Base-by-base conservation (phyloP, 2,797 vertebrate species). In the Gallirallus australis region DNA sequence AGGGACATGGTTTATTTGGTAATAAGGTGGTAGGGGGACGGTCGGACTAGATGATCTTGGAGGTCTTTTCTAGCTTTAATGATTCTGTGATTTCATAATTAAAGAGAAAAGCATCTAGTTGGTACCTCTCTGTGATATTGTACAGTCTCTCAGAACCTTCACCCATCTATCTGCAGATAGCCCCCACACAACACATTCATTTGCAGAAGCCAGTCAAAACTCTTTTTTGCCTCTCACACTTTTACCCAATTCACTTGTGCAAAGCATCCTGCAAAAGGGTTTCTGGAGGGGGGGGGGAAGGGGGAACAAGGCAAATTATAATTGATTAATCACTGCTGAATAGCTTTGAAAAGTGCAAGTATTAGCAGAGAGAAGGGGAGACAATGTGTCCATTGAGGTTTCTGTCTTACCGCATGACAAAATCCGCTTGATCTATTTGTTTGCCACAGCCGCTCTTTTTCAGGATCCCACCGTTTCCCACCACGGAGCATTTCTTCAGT, bases 391-490 rank as follows among this genome's bases (percentile, higher is more conserved):
- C 78, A 39, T 33, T 47, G 86, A 65, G 61, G 53, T 83, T 73
- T 94, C 92, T 77, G 76, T 93, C 98, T 98, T 98, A 99, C 99
- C 99, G 97, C 98, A 99, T 99, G 97, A 99, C 97, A 96, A 99
- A 99, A 97, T 99, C 98, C 7, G 99, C 99, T 96, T 97, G 97
- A 98, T 99, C 99, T 66, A 99, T 99, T 91, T 99, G 98, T 70
- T 90, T 97, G 77, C 99, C 99, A 31, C 99, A 99, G 97, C 98
- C 96, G 93, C 99, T 99, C 97, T 98, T 98, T 92, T 99, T 98
- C 97, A 99, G 98, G 96, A 99, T 99, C 78, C 99, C 99, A 33
- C 99, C 99, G 14, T 99, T 99, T 80, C 99, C 99, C 94, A 99
- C 99, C 96, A 99, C 99, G 0, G 99, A 98, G 15, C 99, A 99